These are phyloP conservation scores for Poicephalus gulielmi DNA, from an alignment of 2,113 vertebrate genomes.

Conservation along the genomic window DNA sequence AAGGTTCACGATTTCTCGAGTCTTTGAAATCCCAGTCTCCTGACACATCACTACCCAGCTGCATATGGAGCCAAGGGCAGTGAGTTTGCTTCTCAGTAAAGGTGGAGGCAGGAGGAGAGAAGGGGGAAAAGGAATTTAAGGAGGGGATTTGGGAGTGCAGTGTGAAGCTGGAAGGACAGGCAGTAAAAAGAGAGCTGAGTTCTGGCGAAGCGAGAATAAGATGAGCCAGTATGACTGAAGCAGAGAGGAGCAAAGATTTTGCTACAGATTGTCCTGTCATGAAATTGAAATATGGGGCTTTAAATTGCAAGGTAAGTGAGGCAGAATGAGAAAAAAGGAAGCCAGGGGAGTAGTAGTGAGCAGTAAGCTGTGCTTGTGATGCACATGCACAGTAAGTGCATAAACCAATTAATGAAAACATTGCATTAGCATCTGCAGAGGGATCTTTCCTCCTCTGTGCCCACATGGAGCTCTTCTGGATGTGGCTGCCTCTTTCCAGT, in stretches of 20 bases:
- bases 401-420: slow-evolving; percentile 44
- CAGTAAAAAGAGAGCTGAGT: neutral
- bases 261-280: slow-evolving; percentile 43
- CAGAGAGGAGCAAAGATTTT: slow-evolving; percentile 40
- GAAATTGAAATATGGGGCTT: slow-evolving; percentile 49
- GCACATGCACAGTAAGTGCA: neutral
- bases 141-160: neutral
- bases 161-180: neutral
- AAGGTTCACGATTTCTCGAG: neutral
- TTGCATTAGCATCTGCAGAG: neutral
- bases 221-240: slow-evolving; percentile 13
- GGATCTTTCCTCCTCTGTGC: neutral
- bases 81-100: neutral
- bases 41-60: neutral
- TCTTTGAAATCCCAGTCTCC: neutral
- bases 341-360: slow-evolving; percentile 30
- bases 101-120: neutral
- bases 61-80: neutral
- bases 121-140: neutral
- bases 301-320: slow-evolving; percentile 26
- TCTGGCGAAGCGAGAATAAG: neutral
- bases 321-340: slow-evolving; percentile 27
- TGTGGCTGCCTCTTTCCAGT: neutral
- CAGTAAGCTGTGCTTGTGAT: slow-evolving; percentile 28
- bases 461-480: neutral